Conservation (phyloP, 1,140 invertebrate genomes). For the Ptiloglossa arizonensis region DNA sequence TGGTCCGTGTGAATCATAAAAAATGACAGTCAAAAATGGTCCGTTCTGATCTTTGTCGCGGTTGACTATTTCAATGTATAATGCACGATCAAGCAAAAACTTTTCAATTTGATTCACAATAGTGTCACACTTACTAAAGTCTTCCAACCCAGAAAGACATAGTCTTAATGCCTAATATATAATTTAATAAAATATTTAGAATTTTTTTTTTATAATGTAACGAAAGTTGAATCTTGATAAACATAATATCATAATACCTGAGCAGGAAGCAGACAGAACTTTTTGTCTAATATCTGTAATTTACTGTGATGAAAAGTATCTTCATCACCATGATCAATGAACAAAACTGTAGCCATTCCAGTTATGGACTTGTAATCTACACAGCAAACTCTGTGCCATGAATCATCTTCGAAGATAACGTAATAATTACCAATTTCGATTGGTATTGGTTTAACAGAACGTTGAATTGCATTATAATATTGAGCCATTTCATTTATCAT, state of each 20-base stretch:
- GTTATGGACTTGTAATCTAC: slow-evolving; percentile 77
- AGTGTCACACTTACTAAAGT: slow-evolving; percentile 74
- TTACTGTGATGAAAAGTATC: slow-evolving; percentile 78
- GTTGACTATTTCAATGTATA: slow-evolving; percentile 50
- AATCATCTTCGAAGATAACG: slow-evolving; percentile 82
- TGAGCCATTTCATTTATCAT: slow-evolving; percentile 83
- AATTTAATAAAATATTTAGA: slow-evolving; percentile 2
- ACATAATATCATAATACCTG: slow-evolving; percentile 79
- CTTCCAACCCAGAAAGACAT: slow-evolving; percentile 84
- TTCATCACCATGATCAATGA: slow-evolving; percentile 86
- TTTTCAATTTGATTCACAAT: slow-evolving; percentile 56
- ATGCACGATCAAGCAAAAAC: slow-evolving; percentile 53
- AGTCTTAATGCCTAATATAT: slow-evolving; percentile 83
- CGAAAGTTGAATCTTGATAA: neutral
- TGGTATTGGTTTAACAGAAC: neutral
- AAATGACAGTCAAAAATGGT: slow-evolving; percentile 41
- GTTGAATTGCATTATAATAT: slow-evolving; percentile 80
- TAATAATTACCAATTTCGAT: slow-evolving; percentile 81
- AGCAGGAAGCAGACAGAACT: slow-evolving; percentile 83
- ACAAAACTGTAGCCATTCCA: slow-evolving; percentile 82
- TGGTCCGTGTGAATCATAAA: slow-evolving; percentile 65
- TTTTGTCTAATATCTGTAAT: slow-evolving; percentile 82
- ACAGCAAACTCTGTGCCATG: slow-evolving; percentile 84
- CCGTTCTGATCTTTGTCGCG: slow-evolving; percentile 38
- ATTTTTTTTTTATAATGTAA: slow-evolving; percentile 12